Evolutionary conservation across 2,888 invertebrate species (phyloP), one percentile per base, ranked within the genome.

Genomic region (Pseudanteris insignis): DNA sequence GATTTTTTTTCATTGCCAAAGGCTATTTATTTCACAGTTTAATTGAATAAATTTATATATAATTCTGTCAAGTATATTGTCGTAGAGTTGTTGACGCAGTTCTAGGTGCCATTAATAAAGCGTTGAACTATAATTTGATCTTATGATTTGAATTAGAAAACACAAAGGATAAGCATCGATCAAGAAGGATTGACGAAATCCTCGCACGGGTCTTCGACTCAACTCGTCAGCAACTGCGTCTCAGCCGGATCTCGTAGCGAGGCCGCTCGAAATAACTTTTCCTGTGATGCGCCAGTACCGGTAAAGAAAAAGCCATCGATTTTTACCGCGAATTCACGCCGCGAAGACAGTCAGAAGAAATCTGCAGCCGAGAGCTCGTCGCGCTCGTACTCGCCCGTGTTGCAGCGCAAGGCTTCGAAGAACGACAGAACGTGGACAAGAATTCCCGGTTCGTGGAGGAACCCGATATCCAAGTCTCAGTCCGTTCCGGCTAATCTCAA

Each of bases 181-280:
- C 62, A 67, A 9, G 48, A 64, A 29, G 37, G 53, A 63, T 26
- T 51, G 36, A 15, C 54, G 26, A 54, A 32, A 44, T 43, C 40
- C 34, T 55, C 24, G 46, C 58, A 15, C 32, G 41, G 18, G 41
- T 51, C 33, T 46, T 48, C 38, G 15, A 2, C n/a, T 2, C 65
- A 59, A 50, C 51, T 63, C 37, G 36, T 53, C 18, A 68, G 33
- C 63, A 73, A 74, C 64, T 72, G 69, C 65, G 72, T 68, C 37
- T 67, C 75, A 64, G 71, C 71, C 41, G 73, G 72, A 8, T 73
- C 76, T 11, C 70, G 70, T 24, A 71, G 74, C 5, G 73, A 76
- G 59, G 66, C 73, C 15, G 67, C 72, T 62, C 67, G 75, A 67
- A 70, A 69, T 65, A 70, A 67, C 64, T 70, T 70, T 47, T 44